These are phyloP conservation scores for Drosophila trapezifrons DNA, from an alignment of 1,140 invertebrate genomes.

Conservation along the genomic window DNA sequence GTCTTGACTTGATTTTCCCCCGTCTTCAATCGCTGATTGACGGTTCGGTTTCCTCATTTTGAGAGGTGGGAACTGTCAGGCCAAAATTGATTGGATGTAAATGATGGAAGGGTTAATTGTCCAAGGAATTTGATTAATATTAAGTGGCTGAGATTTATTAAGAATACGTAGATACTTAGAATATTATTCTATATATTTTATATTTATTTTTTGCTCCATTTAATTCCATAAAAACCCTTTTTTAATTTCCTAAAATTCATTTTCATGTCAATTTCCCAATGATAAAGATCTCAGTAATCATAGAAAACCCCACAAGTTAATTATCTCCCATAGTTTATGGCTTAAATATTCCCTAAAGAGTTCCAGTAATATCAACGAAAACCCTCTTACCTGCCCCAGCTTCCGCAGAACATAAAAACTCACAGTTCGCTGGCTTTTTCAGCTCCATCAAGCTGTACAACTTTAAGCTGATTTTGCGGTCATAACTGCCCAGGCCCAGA, in stretches of 20 bases:
- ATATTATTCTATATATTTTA: neutral
- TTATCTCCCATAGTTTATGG: neutral
- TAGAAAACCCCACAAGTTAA: neutral
- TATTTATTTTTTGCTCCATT: no score
- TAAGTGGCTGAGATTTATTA: neutral
- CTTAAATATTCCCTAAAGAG: neutral
- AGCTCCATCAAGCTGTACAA: conserved; percentile 27
- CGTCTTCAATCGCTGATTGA: conserved; percentile 47
- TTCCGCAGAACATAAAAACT: conserved; percentile 2
- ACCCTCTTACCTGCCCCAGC: neutral
- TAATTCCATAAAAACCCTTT: no score
- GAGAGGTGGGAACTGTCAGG: conserved; percentile 24
- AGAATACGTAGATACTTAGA: no score
- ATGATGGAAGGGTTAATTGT: conserved; percentile 17
- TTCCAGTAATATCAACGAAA: neutral
- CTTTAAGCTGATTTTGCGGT: conserved; percentile 60
- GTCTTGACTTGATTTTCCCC: conserved; percentile 29
- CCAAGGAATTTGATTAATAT: neutral
- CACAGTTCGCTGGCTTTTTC: conserved; percentile 30
- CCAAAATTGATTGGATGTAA: conserved; percentile 30
- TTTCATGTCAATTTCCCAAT: accelerated
- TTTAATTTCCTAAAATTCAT: no score
- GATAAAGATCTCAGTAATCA: neutral
- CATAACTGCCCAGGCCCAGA: conserved; percentile 27
- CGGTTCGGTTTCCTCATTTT: conserved; percentile 14